Evolutionary conservation across 2,888 invertebrate genomes (phyloP), one percentile per base, ranked within the genome.

Genomic region (Xylota sylvarum): DNA sequence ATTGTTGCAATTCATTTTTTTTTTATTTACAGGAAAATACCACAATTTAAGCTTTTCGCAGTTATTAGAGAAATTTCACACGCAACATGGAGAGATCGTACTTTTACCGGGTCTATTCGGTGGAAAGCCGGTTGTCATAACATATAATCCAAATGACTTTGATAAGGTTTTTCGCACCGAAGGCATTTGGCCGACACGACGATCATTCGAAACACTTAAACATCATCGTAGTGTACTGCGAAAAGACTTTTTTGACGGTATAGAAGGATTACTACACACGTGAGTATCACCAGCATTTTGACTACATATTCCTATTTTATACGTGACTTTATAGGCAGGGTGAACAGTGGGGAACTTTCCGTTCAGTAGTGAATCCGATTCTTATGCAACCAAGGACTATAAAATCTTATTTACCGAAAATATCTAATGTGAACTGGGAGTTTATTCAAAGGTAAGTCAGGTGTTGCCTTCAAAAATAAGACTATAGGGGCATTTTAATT

Each of bases 291-390:
- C 4, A 9, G n/a, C 4, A n/a, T 27, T 30, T 12, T 43, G 14
- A 56, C 3, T n/a, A n/a, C n/a, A n/a, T n/a, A 2, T 46, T 46
- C 9, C 1, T 17, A 7, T 17, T 19, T 19, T 19, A 5, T 14
- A 43, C 35, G 52, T n/a, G 7, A 12, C 6, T 35, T 50, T 27
- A 48, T 89, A 94, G 94, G 4, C 94, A 95, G 91, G 96, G 95
- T 1, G 93, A 94, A n/a, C 93, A 94, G 88, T 96, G 96, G 96
- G 94, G 94, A 52, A 93, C 94, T 67, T 93, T 96, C 88, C 93
- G 96, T 14, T 94, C 94, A 0, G 94, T 94, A 83, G 95, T 95
- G 0, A 96, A 96, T 90, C 95, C 95, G 70, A 93, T 95, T 50
- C 92, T 96, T 90, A 91, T 96, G 90, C 94, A 95, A 89, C 95